These are phyloP conservation scores for Molanna angustata DNA, from an alignment of 2,888 invertebrate genomes.

Conservation along the genomic window DNA sequence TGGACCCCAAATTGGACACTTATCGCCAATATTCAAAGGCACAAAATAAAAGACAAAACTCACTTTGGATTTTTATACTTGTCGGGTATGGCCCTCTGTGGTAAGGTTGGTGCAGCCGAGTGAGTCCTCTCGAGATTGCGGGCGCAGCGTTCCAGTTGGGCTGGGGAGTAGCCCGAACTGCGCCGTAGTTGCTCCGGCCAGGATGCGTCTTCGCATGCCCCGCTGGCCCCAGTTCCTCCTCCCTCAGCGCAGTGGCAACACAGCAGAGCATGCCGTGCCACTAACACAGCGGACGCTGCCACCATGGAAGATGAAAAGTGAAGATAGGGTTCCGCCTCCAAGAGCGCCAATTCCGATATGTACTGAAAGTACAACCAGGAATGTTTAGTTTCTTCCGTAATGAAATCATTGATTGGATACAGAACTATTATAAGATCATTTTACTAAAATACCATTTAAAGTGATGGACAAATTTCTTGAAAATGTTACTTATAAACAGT, in stretches of 20 bases:
- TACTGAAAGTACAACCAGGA: too few relatives aligned
- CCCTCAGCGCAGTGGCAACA: conserved; percentile 41
- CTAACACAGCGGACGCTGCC: conserved; percentile 76
- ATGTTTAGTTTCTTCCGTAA: too few relatives aligned
- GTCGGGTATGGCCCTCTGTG: conserved; percentile 84
- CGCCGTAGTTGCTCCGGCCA: conserved; percentile 67
- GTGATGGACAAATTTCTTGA: too few relatives aligned
- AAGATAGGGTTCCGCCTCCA: conserved; percentile 85
- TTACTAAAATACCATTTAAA: too few relatives aligned
- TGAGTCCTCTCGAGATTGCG: conserved; percentile 69
- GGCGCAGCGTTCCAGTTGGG: conserved; percentile 65
- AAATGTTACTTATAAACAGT: too few relatives aligned
- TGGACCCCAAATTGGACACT: not conserved
- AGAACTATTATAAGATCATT: too few relatives aligned
- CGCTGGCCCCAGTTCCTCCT: conserved; percentile 35
- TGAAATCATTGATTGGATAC: too few relatives aligned
- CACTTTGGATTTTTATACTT: conserved; percentile 80
- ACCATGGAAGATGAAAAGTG: conserved; percentile 78
- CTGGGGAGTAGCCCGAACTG: conserved; percentile 65
- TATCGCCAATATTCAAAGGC: not conserved
- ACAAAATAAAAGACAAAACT: conserved; percentile 9
- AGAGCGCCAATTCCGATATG: conserved; percentile 76
- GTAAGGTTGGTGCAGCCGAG: conserved; percentile 60
- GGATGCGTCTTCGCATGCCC: conserved; percentile 42
- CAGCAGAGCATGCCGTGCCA: conserved; percentile 71